phyloP scores from a whole-genome alignment of 2,113 vertebrate genomes.

The Cyanistes caeruleus region DNA sequence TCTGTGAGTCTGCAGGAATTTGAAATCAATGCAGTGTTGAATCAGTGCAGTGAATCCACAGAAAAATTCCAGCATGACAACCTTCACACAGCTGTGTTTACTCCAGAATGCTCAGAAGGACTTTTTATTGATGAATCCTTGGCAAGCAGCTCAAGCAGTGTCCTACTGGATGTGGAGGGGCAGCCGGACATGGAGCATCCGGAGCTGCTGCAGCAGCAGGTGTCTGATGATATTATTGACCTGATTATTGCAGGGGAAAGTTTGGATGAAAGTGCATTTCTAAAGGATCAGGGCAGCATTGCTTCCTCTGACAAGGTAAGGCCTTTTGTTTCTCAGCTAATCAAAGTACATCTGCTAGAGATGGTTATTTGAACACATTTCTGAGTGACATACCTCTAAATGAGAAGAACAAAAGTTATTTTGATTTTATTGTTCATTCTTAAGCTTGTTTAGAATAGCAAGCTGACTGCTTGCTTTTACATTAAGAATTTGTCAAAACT shows the following conservation, averaged over 20 bases:
- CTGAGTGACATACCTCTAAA: neutral
- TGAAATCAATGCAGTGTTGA: neutral
- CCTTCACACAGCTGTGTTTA: conserved; percentile 33
- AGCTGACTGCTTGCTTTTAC: neutral
- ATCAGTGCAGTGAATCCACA: neutral
- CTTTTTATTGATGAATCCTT: conserved; percentile 52
- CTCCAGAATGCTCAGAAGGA: conserved; percentile 19
- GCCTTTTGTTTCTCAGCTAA: neutral
- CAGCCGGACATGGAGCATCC: neutral
- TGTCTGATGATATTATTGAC: conserved; percentile 64
- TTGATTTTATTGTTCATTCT: neutral
- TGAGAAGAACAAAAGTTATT: neutral
- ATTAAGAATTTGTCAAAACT: neutral
- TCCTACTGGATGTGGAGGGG: conserved; percentile 36
- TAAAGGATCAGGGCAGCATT: neutral
- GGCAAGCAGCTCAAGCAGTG: conserved; percentile 7
- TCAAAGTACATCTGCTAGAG: neutral
- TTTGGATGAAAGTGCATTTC: neutral
- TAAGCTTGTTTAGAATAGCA: neutral
- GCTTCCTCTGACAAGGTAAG: conserved; percentile 60
- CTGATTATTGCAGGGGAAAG: conserved; percentile 28
- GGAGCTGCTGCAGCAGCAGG: neutral
- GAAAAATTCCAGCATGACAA: neutral
- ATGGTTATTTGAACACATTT: neutral
- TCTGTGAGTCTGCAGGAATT: conserved; percentile 32